A percentile compares a stretch with the other conserved stretches of the same genome.
These are phyloP conservation scores for Sinocyclocheilus anshuiensis DNA, from an alignment of 2,113 vertebrate genomes.

Conservation along the genomic window DNA sequence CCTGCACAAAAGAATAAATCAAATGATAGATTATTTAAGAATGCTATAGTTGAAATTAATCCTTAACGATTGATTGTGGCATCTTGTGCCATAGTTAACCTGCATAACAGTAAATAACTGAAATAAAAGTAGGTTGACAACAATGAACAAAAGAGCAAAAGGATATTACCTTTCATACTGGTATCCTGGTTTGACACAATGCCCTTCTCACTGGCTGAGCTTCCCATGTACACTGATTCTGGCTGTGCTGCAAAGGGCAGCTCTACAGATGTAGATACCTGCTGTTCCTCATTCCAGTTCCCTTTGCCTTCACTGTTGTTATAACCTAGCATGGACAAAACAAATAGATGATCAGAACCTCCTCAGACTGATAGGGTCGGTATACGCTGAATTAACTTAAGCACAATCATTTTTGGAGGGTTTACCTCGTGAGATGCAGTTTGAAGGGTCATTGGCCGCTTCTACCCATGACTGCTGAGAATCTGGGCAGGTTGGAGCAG, in stretches of 20 bases:
- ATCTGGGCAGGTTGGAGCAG: constrained; percentile 73
- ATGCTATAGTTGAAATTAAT: neutral
- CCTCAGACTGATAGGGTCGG: neutral
- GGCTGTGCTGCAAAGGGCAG: constrained; percentile 44
- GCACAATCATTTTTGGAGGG: neutral
- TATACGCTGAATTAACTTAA: neutral
- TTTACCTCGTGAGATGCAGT: constrained; percentile 76
- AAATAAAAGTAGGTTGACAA: neutral
- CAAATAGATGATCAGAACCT: neutral
- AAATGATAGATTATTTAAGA: neutral
- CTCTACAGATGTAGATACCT: constrained; percentile 47
- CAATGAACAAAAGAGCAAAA: neutral
- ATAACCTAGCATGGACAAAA: constrained; percentile 29
- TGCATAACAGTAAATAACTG: neutral
- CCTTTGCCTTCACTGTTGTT: constrained; percentile 25
- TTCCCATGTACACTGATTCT: constrained; percentile 48
- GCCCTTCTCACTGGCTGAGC: constrained; percentile 42
- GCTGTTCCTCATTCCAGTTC: constrained; percentile 53
- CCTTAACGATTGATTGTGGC: neutral
- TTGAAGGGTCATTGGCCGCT: constrained; percentile 63
- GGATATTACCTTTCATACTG: constrained; percentile 38
- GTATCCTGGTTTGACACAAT: constrained; percentile 35
- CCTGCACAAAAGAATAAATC: constrained; percentile 34
- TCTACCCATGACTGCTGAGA: constrained; percentile 81
- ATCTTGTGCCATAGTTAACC: neutral